Percentiles rank a stretch among this genome's conserved stretches.
These are phyloP conservation scores for Scomber colias DNA, from an alignment of 2,113 vertebrate genomes.

Conservation along the genomic window DNA sequence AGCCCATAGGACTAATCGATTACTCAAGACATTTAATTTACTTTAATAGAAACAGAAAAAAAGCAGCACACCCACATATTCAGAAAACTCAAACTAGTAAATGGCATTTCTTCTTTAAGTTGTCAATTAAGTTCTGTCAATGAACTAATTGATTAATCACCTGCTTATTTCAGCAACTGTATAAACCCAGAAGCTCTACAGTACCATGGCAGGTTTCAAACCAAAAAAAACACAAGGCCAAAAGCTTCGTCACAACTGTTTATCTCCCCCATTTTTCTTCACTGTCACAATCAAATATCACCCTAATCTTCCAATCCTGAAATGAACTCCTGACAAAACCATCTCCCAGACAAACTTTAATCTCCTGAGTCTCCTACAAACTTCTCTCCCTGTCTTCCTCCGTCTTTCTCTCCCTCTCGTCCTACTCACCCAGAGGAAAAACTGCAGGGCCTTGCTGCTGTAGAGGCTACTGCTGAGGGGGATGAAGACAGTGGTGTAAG, in stretches of 20 bases:
- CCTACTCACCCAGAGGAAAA: conserved; percentile 86
- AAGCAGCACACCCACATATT: background rate
- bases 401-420: conserved; percentile 6
- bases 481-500: conserved; percentile 86
- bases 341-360: background rate
- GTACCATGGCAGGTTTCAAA: background rate
- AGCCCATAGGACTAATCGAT: too few relatives aligned
- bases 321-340: background rate
- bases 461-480: conserved; percentile 85
- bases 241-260: background rate
- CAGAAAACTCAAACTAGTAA: background rate
- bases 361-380: background rate
- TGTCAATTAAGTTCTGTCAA: background rate
- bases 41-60: background rate
- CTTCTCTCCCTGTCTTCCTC: conserved; percentile 8
- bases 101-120: background rate
- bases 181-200: background rate
- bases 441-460: conserved; percentile 85
- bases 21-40: background rate
- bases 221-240: background rate
- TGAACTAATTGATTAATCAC: background rate
- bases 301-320: conserved; percentile 4
- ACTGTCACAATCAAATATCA: conserved; percentile 8
- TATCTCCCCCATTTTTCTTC: background rate
- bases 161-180: background rate